These are phyloP conservation scores for Onchidella celtica DNA, from an alignment of 2,888 invertebrate genomes.

Conservation along the genomic window DNA sequence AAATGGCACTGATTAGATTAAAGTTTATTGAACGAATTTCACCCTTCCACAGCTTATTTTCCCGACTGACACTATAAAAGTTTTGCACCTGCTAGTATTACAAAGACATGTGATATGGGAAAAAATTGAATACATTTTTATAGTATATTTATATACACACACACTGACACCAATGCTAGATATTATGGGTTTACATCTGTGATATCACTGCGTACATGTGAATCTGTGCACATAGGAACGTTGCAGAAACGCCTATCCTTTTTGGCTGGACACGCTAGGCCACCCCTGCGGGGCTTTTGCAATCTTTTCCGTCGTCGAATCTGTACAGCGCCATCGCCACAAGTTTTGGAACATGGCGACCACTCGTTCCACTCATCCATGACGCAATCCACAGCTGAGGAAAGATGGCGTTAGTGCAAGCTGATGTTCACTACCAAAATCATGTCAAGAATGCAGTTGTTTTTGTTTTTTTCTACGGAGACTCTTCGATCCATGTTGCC, in stretches of 20 bases:
- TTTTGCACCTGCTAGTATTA: not conserved
- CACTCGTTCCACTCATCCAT: constrained; percentile 81
- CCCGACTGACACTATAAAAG: no score
- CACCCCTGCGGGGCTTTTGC: constrained; percentile 67
- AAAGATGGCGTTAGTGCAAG: not conserved
- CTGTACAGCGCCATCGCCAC: constrained; percentile 79
- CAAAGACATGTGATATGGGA: not conserved
- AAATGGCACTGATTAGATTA: no score
- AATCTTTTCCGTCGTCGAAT: constrained; percentile 66
- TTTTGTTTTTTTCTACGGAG: no score
- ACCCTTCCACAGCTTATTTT: no score
- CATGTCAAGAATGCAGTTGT: no score
- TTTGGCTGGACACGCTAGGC: constrained; percentile 68
- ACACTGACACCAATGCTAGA: not conserved
- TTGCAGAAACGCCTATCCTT: constrained; percentile 74
- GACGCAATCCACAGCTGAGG: constrained; percentile 71
- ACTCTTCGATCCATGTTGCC: no score
- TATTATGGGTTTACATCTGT: not conserved
- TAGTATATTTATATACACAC: not conserved
- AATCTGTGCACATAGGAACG: constrained; percentile 71
- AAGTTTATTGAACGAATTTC: no score
- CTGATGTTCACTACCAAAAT: no score
- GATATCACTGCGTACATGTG: constrained; percentile 60
- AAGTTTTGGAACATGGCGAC: constrained; percentile 81
- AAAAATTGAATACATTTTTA: no score